These are phyloP conservation scores for Andrena bucephala DNA, from an alignment of 2,888 invertebrate genomes.

Conservation along the genomic window DNA sequence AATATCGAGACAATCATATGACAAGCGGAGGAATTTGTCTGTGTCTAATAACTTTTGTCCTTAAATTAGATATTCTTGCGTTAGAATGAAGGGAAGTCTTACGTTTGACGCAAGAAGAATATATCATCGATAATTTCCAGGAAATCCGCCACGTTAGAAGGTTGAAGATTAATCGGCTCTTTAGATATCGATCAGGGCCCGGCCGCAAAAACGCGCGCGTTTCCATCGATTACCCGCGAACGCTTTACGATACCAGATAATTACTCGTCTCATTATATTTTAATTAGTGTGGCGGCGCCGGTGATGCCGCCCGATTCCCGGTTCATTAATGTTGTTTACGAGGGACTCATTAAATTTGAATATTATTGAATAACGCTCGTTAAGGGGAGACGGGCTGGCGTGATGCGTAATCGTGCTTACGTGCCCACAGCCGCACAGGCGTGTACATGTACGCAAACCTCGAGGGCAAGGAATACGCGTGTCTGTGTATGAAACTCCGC, in stretches of 20 bases:
- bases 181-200: slow-evolving; percentile 46
- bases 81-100: too few species aligned
- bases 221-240: slow-evolving; percentile 49
- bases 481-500: slow-evolving; percentile 26
- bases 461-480: slow-evolving; percentile 31
- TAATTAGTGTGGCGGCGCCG: slow-evolving; percentile 78
- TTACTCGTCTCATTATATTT: slow-evolving; percentile 83
- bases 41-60: too few species aligned
- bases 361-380: slow-evolving; percentile 82
- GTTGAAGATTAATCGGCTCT: slow-evolving; percentile 34
- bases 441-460: slow-evolving; percentile 23
- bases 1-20: too few species aligned
- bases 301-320: slow-evolving; percentile 71
- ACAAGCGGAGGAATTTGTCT: too few species aligned
- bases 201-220: slow-evolving; percentile 44
- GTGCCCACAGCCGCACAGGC: slow-evolving; percentile 38
- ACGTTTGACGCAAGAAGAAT: not conserved
- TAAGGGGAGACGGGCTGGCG: slow-evolving; percentile 67
- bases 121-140: not conserved
- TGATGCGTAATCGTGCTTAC: slow-evolving; percentile 67
- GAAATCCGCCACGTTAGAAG: slow-evolving; percentile 8
- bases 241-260: slow-evolving; percentile 79
- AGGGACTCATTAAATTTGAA: slow-evolving; percentile 81
- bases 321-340: slow-evolving; percentile 81
- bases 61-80: too few species aligned